Conservation (phyloP, 1,140 invertebrate species). For the Drosophila repleta region DNA sequence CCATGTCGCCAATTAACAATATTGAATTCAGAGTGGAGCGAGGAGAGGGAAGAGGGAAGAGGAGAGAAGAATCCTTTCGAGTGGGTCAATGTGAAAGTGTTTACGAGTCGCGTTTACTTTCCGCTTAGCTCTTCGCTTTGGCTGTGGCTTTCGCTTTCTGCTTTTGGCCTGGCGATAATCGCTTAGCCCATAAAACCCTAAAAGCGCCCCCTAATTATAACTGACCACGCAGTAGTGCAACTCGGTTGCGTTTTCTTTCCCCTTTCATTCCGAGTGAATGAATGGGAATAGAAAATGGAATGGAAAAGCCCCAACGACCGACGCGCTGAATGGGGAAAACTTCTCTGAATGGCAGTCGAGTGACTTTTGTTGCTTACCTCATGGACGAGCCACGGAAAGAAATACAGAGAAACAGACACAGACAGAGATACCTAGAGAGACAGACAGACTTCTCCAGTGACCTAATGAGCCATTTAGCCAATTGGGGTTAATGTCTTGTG, state of each 20-base stretch:
- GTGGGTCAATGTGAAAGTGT: slow-evolving; percentile 48
- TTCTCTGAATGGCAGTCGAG: slow-evolving; percentile 28
- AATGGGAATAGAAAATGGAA: slow-evolving; percentile 19
- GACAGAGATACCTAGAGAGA: slow-evolving; percentile 12
- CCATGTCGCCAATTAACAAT: slow-evolving; percentile 71
- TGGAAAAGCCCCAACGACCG: slow-evolving; percentile 34
- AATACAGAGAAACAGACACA: slow-evolving; percentile 7
- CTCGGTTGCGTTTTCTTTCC: slow-evolving; percentile 56
- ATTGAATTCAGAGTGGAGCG: slow-evolving; percentile 45
- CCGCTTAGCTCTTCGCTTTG: slow-evolving; percentile 3
- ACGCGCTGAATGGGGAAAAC: slow-evolving; percentile 40
- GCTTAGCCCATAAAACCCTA: slow-evolving; percentile 59
- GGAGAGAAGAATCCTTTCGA: slow-evolving; percentile 1
- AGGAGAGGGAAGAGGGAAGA: not conserved
- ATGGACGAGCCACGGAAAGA: slow-evolving; percentile 7
- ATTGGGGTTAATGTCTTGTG: slow-evolving; percentile 73
- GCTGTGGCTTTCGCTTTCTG: no score
- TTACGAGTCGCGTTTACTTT: slow-evolving; percentile 47
- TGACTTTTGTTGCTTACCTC: slow-evolving; percentile 20
- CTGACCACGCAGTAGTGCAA: slow-evolving; percentile 77
- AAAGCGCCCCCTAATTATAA: slow-evolving; percentile 70
- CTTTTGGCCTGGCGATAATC: slow-evolving; percentile 46
- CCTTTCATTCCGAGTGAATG: slow-evolving; percentile 30
- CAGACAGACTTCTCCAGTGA: slow-evolving; percentile 56
- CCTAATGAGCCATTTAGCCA: slow-evolving; percentile 76